Base-by-base conservation (phyloP, 2,888 invertebrate species). In the Nesidiocoris tenuis region DNA sequence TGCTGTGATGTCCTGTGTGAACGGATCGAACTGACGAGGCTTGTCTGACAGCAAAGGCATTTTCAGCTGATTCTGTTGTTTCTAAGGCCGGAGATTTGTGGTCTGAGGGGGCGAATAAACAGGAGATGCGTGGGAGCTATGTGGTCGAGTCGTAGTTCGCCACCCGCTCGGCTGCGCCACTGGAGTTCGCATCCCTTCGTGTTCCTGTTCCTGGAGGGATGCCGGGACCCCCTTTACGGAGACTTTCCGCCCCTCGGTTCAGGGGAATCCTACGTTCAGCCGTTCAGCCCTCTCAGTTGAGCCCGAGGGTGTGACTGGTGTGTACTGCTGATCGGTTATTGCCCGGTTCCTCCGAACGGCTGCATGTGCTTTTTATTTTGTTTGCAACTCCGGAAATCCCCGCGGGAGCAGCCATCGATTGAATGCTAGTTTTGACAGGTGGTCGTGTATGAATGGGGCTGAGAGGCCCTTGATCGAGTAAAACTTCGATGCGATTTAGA, bases 241-340 rank as follows among this genome's bases (percentile, higher is more conserved):
- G 12, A 39, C 3, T 39, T 39, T 12, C 39, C 39, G 39, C 39
- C 39, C 39, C 39, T 39, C 39, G 39, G 39, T 39, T 39, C 39
- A 39, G 39, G 39, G 39, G 12, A 12, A 39, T n/a, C n/a, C n/a
- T n/a, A n/a, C n/a, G n/a, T 39, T 39, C 39, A 39, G 39, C 39
- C 3, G n/a, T n/a, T 21, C 67, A 21, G 9, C 67, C 22, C 56
- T 66, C 55, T 57, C 68, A 68, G 68, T 68, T 5, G 19, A 55
- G 19, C 19, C 57, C 68, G 22, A 56, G 68, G 68, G 66, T 68
- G 68, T 68, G 68, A n/a, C 68, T 21, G 23, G 68, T 56, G 56
- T 68, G 68, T 24, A 19, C 18, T 55, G 23, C 12, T 22, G n/a
- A 23, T 19, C 18, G 1, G 17, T 19, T 9, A 5, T 66, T 21